Base-by-base conservation (phyloP, 2,797 vertebrate species). In the Trachurus trachurus region DNA sequence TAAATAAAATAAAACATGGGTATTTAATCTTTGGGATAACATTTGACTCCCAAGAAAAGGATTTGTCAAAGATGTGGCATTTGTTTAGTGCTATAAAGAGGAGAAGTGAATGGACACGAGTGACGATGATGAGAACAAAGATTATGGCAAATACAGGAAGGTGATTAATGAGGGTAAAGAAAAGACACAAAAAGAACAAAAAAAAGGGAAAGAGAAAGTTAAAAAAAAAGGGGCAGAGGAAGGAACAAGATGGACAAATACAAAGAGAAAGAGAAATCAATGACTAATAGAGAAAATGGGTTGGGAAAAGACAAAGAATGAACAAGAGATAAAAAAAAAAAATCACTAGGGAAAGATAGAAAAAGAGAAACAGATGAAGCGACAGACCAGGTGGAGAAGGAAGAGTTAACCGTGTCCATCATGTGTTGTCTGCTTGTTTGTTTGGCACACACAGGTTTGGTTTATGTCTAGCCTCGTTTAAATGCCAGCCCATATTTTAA, bases 401-500 rank as follows among this genome's bases (percentile, higher is more conserved):
- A 53, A 17, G 45, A 44, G 64, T 77, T 84, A 71, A 75, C 68
- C 66, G 31, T 74, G 68, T 72, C 76, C 63, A 54, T 80, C 78
- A 77, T 62, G 4, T 59, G 47, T n/a, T 42, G 65, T 13, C 56
- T 50, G 31, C 19, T 16, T 92, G 87, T 92, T 93, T 93, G 88
- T 92, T 87, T 89, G 85, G 62, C 76, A 84, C 71, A 89, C 83
- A 91, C 66, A 78, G 66, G 47, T 68, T 78, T 10, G 66, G 80
- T 91, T 92, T 87, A 76, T 79, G 88, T 91, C 70, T 68, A 34
- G 49, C 34, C 45, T 22, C 2, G 21, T 80, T 69, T 53, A 92
- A 93, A 93, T 91, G 76, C 56, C 90, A 88, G 54, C 78, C 89
- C 81, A 71, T 92, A 93, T 91, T 90, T 92, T 69, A 81, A 60